A percentile compares a stretch with the other conserved stretches of the same genome.
phyloP scores from a whole-genome alignment of 2,888 invertebrate species.

The Trissonchulus sp. region DNA sequence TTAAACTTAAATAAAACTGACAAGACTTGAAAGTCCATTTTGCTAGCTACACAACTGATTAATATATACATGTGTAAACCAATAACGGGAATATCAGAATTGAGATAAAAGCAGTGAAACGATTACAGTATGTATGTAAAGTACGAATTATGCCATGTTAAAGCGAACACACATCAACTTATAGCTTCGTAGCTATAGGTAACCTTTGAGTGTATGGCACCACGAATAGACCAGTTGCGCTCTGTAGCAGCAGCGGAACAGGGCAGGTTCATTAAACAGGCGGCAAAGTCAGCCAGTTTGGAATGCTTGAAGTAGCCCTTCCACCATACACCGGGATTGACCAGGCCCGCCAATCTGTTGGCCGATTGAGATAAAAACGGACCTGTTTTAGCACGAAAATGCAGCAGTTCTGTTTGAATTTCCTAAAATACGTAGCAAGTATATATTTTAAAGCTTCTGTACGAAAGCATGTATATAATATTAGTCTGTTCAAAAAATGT shows the following conservation, averaged over 20 bases:
- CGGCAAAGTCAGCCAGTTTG: background rate
- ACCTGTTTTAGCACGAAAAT: background rate
- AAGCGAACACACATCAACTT: too few relatives aligned
- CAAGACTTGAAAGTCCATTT: too few relatives aligned
- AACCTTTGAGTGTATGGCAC: constrained; percentile 21
- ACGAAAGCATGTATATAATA: too few relatives aligned
- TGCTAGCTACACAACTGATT: too few relatives aligned
- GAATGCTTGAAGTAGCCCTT: background rate
- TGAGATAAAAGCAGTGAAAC: background rate
- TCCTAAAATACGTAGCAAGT: background rate
- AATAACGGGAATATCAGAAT: too few relatives aligned
- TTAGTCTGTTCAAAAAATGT: too few relatives aligned
- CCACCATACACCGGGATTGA: background rate
- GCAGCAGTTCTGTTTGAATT: background rate
- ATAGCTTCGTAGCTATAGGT: too few relatives aligned
- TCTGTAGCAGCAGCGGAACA: constrained; percentile 1
- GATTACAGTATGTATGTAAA: background rate
- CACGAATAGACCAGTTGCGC: constrained; percentile 14
- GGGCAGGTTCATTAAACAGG: background rate
- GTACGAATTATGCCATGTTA: too few relatives aligned
- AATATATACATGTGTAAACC: too few relatives aligned
- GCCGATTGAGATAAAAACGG: background rate
- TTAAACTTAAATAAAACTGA: too few relatives aligned
- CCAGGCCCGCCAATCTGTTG: background rate
- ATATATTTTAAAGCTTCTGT: too few relatives aligned